Conservation (phyloP, 2,113 vertebrate species). For the Takifugu bimaculatus region DNA sequence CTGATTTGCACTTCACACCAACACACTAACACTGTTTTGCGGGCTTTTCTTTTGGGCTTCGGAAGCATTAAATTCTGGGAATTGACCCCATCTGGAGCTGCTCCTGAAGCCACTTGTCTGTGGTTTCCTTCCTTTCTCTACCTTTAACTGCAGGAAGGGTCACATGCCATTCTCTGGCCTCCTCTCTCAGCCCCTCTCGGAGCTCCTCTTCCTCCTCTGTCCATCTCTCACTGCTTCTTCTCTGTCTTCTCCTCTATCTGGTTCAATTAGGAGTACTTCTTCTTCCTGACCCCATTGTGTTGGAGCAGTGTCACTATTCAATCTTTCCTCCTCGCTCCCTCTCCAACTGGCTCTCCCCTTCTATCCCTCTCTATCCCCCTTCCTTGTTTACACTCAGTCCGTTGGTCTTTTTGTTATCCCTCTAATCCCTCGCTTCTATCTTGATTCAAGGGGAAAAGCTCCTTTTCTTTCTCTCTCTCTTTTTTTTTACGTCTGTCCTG, state of each 20-base stretch:
- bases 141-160: neutral
- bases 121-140: neutral
- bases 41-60: neutral
- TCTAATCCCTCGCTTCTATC: constrained; percentile 57
- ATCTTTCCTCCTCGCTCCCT: constrained; percentile 58
- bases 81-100: neutral
- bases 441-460: constrained; percentile 40
- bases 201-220: constrained; percentile 20
- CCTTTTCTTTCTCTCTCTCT: neutral
- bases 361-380: constrained; percentile 52
- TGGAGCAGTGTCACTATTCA: constrained; percentile 70
- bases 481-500: constrained; percentile 38
- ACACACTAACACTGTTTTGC: neutral
- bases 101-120: constrained; percentile 10
- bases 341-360: constrained; percentile 42
- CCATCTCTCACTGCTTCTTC: constrained; percentile 35
- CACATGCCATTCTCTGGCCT: constrained; percentile 16
- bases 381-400: constrained; percentile 63
- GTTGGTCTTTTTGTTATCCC: constrained; percentile 62
- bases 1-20: constrained; percentile 8
- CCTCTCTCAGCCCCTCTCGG: neutral
- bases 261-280: constrained; percentile 74
- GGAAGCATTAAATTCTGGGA: neutral
- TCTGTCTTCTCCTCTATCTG: constrained; percentile 65
- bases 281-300: constrained; percentile 74